Evolutionary conservation across 2,797 vertebrate genomes (phyloP), one percentile per base, ranked within the genome.

Genomic region (Manis javanica): DNA sequence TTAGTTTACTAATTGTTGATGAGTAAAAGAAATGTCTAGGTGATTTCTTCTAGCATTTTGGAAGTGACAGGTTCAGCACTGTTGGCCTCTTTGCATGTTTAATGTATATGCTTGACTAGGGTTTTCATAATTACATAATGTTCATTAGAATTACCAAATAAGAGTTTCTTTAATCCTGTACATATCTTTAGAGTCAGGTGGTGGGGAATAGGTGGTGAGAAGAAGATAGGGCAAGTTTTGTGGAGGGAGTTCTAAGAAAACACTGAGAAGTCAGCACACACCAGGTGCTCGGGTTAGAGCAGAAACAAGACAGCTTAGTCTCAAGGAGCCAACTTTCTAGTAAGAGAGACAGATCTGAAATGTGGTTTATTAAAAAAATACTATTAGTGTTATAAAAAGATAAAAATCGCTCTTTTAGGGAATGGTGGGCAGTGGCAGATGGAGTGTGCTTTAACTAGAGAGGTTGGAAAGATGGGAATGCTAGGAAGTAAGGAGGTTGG

Each of bases 71-170:
- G 31, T 84, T 46, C 14, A 66, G 31, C 46, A 26, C 19, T 83
- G 1, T 74, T 74, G 24, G 87, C 69, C 64, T 64, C 13, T 88
- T 72, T 64, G n/a, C 14, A 51, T 63, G 29, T 93, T 63, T 63
- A 79, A 19, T 79, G 39, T 18, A 3, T 72, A 19, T 74, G 23
- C 18, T 59, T 90, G 46, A 53, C 68, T 74, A 31, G 34, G 12
- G 26, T 92, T 64, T 91, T 79, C 85, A 93, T 71, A 59, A 21
- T 39, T 81, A 7, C 53, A 26, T 21, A 24, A 31, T 59, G 13
- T 24, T 93, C 39, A 88, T 93, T 34, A 84, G 66, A 87, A 59
- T 92, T 53, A 34, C 39, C 49, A 89, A 75, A 26, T 79, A n/a
- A 69, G 29, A 89, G 39, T 69, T 83, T 83, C 14, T 88, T 87